Base-by-base conservation (phyloP, 2,113 vertebrate species). In the Pagrus major region DNA sequence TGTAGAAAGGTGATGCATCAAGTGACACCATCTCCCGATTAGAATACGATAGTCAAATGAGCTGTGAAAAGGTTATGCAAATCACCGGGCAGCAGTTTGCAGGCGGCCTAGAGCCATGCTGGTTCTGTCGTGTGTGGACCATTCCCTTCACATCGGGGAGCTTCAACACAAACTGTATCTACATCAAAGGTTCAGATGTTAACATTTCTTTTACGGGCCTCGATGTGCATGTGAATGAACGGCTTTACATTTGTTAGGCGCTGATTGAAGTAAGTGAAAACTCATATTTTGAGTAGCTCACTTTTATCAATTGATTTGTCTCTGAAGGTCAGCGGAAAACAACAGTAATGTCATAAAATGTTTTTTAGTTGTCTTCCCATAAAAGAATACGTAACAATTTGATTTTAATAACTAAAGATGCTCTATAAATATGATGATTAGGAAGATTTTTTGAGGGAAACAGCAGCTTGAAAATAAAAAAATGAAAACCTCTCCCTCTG, bases 51-150 rank as follows among this genome's bases (percentile, higher is more conserved):
- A 67, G 60, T 20, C 64, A 82, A 81, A 89, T 75, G 80, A 90
- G 78, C 71, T 84, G 68, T 80, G 75, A 71, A 80, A 72, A 77
- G 76, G 64, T 69, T 91, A 85, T 87, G 80, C 80, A 86, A 86
- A 91, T 86, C 39, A 55, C 51, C 3, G 12, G 68, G 71, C 71
- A 52, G 63, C 59, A 61, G 71, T 72, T 76, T 37, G 41, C 70
- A 37, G 56, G 41, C 23, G 71, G 49, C 55, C 12, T 39, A 15
- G 70, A 70, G 66, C 42, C 58, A 73, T 27, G 11, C 42, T 33
- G 59, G 15, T 74, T 69, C 71, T 79, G 59, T 78, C 69, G 51
- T 58, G 64, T 71, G 44, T 56, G n/a, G 42, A 25, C 66, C 21
- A 16, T 66, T 65, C 33, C 7, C 47, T 54, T 52, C 14, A 69